Percentiles rank a stretch among this genome's conserved stretches.
Conservation (phyloP, 1,140 invertebrate genomes). For the Metaphire vulgaris region DNA sequence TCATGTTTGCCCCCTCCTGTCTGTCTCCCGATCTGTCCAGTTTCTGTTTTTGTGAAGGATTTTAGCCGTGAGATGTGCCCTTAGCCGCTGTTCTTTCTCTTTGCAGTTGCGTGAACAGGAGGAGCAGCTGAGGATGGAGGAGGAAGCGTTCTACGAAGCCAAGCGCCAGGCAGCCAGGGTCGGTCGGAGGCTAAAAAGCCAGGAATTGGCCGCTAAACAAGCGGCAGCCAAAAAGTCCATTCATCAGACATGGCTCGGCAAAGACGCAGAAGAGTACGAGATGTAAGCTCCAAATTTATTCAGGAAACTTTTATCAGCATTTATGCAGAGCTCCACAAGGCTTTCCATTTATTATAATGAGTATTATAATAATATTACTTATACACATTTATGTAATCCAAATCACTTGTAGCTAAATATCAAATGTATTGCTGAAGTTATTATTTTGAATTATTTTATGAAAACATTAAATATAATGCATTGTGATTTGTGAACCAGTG, state of each 20-base stretch:
- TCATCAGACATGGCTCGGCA: background rate
- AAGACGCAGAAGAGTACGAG: background rate
- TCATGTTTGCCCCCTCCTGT: too few relatives aligned
- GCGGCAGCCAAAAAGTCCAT: background rate
- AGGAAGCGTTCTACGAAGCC: background rate
- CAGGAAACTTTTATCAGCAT: background rate
- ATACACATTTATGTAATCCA: background rate
- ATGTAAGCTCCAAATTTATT: background rate
- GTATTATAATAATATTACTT: too few relatives aligned
- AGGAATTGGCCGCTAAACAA: background rate
- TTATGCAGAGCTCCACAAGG: too few relatives aligned
- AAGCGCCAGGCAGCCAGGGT: background rate
- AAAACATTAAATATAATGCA: background rate
- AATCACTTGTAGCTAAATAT: background rate
- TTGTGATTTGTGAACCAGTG: too few relatives aligned
- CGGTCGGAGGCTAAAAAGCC: background rate
- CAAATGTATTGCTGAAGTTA: background rate
- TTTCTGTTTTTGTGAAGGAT: too few relatives aligned
- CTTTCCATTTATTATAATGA: too few relatives aligned
- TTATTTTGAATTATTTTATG: background rate
- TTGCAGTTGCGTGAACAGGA: background rate
- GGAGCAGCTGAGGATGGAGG: constrained; percentile 1
- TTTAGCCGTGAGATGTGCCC: too few relatives aligned
- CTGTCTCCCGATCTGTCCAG: too few relatives aligned
- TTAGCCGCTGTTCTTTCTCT: too few relatives aligned